phyloP scores from a whole-genome alignment of 2,113 vertebrate species.

The Entosphenus tridentatus region DNA sequence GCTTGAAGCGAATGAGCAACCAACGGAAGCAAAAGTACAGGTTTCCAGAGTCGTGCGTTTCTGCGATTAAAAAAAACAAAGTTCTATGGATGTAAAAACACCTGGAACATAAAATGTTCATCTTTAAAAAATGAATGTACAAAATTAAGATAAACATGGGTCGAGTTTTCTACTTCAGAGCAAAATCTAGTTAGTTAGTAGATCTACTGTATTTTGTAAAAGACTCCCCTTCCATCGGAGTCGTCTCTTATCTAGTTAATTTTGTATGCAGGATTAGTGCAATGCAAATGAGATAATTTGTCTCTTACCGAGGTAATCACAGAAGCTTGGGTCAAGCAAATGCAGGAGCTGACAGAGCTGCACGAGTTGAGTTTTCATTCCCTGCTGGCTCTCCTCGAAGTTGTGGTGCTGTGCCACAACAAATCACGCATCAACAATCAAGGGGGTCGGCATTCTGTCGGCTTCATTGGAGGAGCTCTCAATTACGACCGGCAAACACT shows the following conservation, averaged over 20 bases:
- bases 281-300: too few species aligned
- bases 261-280: too few species aligned
- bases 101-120: background rate
- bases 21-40: slow-evolving; percentile 91
- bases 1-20: slow-evolving; percentile 79
- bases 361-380: slow-evolving; percentile 62
- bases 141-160: background rate
- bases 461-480: too few species aligned
- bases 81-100: background rate
- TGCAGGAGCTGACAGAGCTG: slow-evolving; percentile 45
- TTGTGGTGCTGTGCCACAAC: slow-evolving; percentile 39
- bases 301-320: slow-evolving; percentile 46
- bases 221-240: too few species aligned
- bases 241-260: too few species aligned
- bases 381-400: slow-evolving; percentile 76
- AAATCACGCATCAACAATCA: background rate
- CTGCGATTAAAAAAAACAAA: slow-evolving; percentile 20
- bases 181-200: too few species aligned
- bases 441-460: too few species aligned
- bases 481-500: too few species aligned
- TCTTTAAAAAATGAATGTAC: background rate
- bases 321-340: slow-evolving; percentile 50
- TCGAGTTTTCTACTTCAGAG: too few species aligned
- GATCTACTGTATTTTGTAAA: too few species aligned
- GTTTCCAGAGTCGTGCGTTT: slow-evolving; percentile 87